Percentiles rank a stretch among this genome's conserved stretches.
Conservation (phyloP, 2,113 vertebrate species). For the Phaethon lepturus region DNA sequence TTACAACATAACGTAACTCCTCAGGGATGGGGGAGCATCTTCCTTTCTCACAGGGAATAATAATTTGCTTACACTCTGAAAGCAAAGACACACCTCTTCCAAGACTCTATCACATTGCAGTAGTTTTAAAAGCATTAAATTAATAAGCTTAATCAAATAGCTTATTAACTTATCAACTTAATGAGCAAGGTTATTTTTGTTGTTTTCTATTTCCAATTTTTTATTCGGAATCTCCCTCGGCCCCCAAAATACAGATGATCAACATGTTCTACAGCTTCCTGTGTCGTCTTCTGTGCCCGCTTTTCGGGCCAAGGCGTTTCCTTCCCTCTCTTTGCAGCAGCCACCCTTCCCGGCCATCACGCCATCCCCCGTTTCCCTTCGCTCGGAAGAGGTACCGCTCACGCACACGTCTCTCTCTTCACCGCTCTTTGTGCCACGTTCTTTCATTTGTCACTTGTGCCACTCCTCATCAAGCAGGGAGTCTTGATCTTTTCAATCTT, state of each 20-base stretch:
- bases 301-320: background rate
- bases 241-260: background rate
- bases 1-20: too few species aligned
- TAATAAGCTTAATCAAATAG: background rate
- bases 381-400: background rate
- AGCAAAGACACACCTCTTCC: fast-evolving
- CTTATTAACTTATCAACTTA: background rate
- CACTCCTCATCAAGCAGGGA: background rate
- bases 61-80: background rate
- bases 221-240: background rate
- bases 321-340: background rate
- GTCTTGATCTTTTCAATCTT: background rate
- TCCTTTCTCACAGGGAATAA: background rate
- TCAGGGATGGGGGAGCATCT: background rate
- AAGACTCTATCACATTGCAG: background rate
- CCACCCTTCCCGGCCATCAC: background rate
- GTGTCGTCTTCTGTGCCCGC: background rate
- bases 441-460: background rate
- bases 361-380: background rate
- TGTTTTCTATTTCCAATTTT: background rate
- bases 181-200: background rate
- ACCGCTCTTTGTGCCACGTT: background rate
- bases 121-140: background rate
- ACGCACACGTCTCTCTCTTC: fast-evolving
- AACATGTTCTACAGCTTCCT: background rate